Evolutionary conservation across 64 coral and sea anemone species (phyloP).

Genomic region (Montipora capricornis): DNA sequence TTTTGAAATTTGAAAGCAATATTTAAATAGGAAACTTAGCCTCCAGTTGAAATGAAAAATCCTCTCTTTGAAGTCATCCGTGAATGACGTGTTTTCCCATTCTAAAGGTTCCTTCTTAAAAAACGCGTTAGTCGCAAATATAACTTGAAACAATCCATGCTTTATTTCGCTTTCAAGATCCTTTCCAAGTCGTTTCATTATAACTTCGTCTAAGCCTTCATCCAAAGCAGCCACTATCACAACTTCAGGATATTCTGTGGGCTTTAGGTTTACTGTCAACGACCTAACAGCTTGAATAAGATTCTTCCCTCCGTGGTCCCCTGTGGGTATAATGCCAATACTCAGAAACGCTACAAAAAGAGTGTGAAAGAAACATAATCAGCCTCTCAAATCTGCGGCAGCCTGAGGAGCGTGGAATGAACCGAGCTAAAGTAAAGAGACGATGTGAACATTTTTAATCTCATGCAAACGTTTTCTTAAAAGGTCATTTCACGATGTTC

Average conservation of each 20-base stretch:
- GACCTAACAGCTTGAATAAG: conserved; percentile 45
- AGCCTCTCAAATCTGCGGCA: too few species aligned
- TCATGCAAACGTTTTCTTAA: too few species aligned
- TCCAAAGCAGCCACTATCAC: conserved; percentile 31
- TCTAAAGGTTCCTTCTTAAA: neutral
- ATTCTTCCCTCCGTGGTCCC: neutral
- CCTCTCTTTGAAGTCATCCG: conserved; percentile 9
- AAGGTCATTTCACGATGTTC: too few species aligned
- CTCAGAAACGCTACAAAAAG: conserved; percentile 41
- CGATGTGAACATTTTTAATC: too few species aligned
- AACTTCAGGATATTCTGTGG: conserved; percentile 12
- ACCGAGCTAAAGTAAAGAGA: too few species aligned
- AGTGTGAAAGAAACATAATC: neutral
- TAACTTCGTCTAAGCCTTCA: neutral
- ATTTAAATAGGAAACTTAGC: conserved; percentile 35
- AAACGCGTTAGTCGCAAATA: neutral
- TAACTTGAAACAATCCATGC: conserved; percentile 43
- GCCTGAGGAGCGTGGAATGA: too few species aligned
- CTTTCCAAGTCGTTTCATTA: neutral
- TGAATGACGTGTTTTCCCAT: neutral
- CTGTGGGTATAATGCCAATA: conserved; percentile 23
- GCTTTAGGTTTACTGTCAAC: conserved; percentile 19
- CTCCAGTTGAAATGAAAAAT: conserved; percentile 8
- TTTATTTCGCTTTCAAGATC: conserved; percentile 38
- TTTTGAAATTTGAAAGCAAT: conserved; percentile 42